Evolutionary conservation across 2,797 vertebrate species (phyloP).

Genomic region (Glyptemys insculpta): DNA sequence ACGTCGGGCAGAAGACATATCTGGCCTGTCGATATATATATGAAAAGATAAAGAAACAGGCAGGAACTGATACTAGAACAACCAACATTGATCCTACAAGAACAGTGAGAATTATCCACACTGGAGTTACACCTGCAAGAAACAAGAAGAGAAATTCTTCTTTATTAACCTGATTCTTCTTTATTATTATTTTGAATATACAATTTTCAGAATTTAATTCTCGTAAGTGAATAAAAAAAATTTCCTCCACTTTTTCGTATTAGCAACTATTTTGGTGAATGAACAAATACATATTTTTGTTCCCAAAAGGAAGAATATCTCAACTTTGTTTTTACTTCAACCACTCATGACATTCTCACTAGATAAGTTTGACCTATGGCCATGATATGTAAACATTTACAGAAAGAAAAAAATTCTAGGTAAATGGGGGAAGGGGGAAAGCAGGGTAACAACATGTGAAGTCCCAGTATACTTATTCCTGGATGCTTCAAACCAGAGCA

Average conservation of each 20-base stretch:
- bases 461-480: not conserved
- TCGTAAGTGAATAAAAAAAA: not conserved
- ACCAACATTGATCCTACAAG: constrained; percentile 58
- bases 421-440: not conserved
- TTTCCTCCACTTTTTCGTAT: not conserved
- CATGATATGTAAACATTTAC: not conserved
- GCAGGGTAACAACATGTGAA: not conserved
- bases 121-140: constrained; percentile 62
- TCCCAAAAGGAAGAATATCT: not conserved
- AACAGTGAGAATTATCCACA: constrained; percentile 53
- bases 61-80: not conserved
- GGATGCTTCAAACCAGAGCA: not conserved
- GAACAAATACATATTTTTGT: not conserved
- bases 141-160: not conserved
- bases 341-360: not conserved
- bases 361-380: not conserved
- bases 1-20: constrained; percentile 66
- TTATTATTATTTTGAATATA: not conserved
- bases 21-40: constrained; percentile 64
- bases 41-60: constrained; percentile 54
- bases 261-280: not conserved
- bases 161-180: not conserved
- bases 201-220: not conserved
- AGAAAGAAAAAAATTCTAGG: not conserved
- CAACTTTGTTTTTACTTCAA: not conserved